Conservation (phyloP, 1,140 invertebrate genomes). For the Heliconius melpomene region DNA sequence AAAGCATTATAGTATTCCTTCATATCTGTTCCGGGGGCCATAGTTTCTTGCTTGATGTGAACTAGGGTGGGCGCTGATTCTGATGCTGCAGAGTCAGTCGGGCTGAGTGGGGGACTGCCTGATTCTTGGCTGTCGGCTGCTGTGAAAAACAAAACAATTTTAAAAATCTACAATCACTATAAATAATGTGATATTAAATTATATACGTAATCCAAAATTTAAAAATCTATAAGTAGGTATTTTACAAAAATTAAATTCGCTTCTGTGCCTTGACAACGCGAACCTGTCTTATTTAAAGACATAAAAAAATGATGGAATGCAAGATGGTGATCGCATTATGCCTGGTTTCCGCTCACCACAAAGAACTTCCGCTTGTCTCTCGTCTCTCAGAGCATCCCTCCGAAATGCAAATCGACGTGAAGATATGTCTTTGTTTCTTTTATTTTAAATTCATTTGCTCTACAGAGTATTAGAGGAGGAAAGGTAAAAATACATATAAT, state of each 20-base stretch:
- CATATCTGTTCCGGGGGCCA: slow-evolving; percentile 70
- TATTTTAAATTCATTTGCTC: slow-evolving; percentile 42
- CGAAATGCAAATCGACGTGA: slow-evolving; percentile 67
- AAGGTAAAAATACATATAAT: not conserved
- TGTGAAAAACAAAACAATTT: slow-evolving; percentile 44
- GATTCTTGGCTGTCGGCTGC: slow-evolving; percentile 76
- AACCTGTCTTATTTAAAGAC: slow-evolving; percentile 57
- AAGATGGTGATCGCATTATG: slow-evolving; percentile 75
- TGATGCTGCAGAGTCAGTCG: slow-evolving; percentile 67
- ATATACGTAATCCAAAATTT: not conserved
- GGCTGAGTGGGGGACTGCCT: slow-evolving; percentile 71
- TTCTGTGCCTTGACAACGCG: slow-evolving; percentile 45
- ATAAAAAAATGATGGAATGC: slow-evolving; percentile 71
- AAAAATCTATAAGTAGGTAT: slow-evolving; percentile 4
- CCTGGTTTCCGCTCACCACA: slow-evolving; percentile 72
- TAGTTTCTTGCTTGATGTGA: slow-evolving; percentile 74
- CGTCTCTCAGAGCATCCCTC: slow-evolving; percentile 71
- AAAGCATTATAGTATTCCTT: slow-evolving; percentile 69
- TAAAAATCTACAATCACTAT: not conserved
- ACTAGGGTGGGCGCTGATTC: slow-evolving; percentile 74
- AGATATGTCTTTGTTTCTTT: slow-evolving; percentile 52
- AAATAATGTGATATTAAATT: not conserved
- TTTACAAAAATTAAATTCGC: slow-evolving; percentile 18
- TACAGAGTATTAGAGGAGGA: not conserved
- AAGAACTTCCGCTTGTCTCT: slow-evolving; percentile 77